These are phyloP conservation scores for Protobothrops flavoviridis DNA, from an alignment of 2,113 vertebrate species.

Conservation along the genomic window DNA sequence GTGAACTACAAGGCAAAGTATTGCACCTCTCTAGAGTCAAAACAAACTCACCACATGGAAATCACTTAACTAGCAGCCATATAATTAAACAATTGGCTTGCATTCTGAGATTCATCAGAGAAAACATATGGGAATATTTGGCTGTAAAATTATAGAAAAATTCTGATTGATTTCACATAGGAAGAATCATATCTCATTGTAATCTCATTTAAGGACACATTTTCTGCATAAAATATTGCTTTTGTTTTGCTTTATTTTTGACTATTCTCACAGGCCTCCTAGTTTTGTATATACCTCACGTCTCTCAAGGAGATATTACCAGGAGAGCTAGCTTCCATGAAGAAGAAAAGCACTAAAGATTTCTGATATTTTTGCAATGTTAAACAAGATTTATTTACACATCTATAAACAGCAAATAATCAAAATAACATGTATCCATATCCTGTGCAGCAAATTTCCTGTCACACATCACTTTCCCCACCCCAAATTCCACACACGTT, in stretches of 20 bases:
- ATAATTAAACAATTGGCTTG: not conserved
- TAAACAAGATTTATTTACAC: not conserved
- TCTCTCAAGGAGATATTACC: not conserved
- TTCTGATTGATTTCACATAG: not conserved
- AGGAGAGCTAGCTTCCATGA: not conserved
- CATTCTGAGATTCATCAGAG: constrained; percentile 3
- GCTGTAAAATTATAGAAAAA: not conserved
- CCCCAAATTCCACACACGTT: not conserved
- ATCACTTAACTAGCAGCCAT: not conserved
- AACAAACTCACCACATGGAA: not conserved
- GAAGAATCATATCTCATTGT: not conserved
- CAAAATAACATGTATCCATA: not conserved
- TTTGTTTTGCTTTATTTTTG: not conserved
- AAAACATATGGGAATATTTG: not conserved
- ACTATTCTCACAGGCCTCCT: not conserved
- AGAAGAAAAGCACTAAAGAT: not conserved
- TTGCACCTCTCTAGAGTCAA: not conserved
- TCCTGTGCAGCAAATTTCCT: not conserved
- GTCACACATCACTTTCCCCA: not conserved
- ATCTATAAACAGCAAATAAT: not conserved
- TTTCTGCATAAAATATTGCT: not conserved
- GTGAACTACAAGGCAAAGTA: not conserved
- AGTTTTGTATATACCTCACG: not conserved
- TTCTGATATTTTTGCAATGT: not conserved
- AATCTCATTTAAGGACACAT: not conserved